Evolutionary conservation across 2,797 vertebrate species (phyloP).

Genomic region (Lepus oiostolus): DNA sequence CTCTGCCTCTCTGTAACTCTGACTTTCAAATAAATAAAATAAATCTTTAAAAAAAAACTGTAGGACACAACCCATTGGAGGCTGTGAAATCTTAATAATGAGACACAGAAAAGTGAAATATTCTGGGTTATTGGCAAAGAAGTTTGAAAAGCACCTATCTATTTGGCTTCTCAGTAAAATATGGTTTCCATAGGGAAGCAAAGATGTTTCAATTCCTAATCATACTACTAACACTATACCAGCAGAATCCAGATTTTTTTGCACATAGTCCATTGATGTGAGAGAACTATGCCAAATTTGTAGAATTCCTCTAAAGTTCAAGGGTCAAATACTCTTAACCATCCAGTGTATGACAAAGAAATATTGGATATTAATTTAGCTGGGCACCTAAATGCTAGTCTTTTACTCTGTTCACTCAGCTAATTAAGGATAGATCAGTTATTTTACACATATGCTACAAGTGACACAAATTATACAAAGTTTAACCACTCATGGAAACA

Average conservation of each 20-base stretch:
- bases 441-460: background rate
- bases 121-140: background rate
- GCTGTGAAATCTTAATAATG: constrained; percentile 14
- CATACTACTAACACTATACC: background rate
- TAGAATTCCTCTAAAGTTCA: background rate
- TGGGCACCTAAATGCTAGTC: constrained; percentile 1
- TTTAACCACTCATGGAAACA: constrained; percentile 42
- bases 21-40: no score
- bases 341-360: constrained; percentile 7
- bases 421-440: constrained; percentile 41
- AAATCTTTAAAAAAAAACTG: background rate
- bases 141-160: constrained; percentile 7
- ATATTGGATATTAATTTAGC: background rate
- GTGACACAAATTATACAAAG: constrained; percentile 37
- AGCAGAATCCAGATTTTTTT: constrained; percentile 28
- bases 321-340: background rate
- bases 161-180: constrained; percentile 21
- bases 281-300: background rate
- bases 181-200: background rate
- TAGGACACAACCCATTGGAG: background rate
- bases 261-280: background rate
- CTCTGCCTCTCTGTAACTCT: no score
- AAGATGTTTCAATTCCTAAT: constrained; percentile 26
- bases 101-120: constrained; percentile 32
- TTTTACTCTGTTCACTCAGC: constrained; percentile 19